These are phyloP conservation scores for Sciurus carolinensis DNA, from an alignment of 2,797 vertebrate species.

Conservation along the genomic window DNA sequence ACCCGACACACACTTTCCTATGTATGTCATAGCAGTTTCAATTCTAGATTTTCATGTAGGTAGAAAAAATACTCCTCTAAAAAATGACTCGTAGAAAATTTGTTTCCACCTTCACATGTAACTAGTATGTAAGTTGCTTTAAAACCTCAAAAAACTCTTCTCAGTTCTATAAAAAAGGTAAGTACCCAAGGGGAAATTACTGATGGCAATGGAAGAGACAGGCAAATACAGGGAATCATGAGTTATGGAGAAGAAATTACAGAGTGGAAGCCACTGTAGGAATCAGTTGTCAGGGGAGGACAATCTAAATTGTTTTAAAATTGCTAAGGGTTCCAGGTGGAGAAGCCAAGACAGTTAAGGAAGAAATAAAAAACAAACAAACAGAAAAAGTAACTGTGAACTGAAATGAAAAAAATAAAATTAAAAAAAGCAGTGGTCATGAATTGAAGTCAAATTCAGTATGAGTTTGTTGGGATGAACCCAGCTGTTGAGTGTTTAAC, in stretches of 20 bases:
- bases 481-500: too few relatives aligned
- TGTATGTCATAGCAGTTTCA: too few relatives aligned
- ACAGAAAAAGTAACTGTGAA: too few relatives aligned
- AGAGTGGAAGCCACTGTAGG: neutral
- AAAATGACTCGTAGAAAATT: neutral
- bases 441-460: too few relatives aligned
- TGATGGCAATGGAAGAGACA: neutral
- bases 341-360: neutral
- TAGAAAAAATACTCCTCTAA: neutral
- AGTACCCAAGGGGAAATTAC: neutral
- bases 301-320: neutral
- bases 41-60: neutral
- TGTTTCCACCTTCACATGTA: neutral
- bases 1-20: too few relatives aligned
- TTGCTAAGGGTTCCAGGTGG: neutral
- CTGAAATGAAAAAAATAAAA: too few relatives aligned
- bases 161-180: neutral
- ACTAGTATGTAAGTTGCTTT: neutral
- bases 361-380: neutral
- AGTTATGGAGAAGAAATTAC: neutral
- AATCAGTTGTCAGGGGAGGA: neutral
- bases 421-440: too few relatives aligned
- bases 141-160: neutral
- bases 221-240: neutral
- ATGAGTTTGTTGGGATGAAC: too few relatives aligned